Percentiles rank a stretch among this genome's conserved stretches.
These are phyloP conservation scores for Amphiduros pacificus DNA, from an alignment of 2,888 invertebrate species.

Conservation along the genomic window DNA sequence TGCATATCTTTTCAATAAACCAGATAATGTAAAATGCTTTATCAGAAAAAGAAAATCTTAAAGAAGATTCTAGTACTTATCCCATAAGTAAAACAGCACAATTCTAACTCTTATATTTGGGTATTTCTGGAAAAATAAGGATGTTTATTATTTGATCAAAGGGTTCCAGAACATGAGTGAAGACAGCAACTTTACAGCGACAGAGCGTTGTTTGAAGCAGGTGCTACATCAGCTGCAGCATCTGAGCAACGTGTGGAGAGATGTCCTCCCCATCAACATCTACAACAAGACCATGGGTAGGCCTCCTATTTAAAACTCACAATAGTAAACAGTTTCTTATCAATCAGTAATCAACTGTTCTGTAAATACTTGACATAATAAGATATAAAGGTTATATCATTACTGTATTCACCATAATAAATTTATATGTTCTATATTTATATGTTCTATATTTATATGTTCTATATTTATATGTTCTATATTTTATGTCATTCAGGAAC, in stretches of 20 bases:
- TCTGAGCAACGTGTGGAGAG: slow-evolving; percentile 84
- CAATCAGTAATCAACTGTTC: not conserved
- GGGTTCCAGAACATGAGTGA: slow-evolving; percentile 54
- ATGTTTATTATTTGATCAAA: slow-evolving; percentile 36
- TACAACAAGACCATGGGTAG: slow-evolving; percentile 73
- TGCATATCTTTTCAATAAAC: too few relatives aligned
- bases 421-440: too few relatives aligned
- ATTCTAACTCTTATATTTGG: too few relatives aligned
- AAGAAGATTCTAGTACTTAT: too few relatives aligned
- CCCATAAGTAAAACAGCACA: too few relatives aligned
- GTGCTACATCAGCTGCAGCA: slow-evolving; percentile 82
- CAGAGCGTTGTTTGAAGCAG: slow-evolving; percentile 68
- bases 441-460: too few relatives aligned
- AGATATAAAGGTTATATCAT: too few relatives aligned
- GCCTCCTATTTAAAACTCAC: not conserved
- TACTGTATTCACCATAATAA: too few relatives aligned
- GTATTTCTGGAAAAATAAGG: too few relatives aligned
- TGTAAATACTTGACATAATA: too few relatives aligned
- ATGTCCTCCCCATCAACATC: slow-evolving; percentile 76
- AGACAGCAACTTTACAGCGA: slow-evolving; percentile 39
- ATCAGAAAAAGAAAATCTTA: too few relatives aligned
- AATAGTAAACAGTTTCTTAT: not conserved
- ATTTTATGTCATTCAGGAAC: slow-evolving; percentile 58
- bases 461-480: not conserved
- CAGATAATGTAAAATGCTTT: too few relatives aligned